Base-by-base conservation (phyloP, 2,888 invertebrate genomes). In the Himalopsyche kuldschensis region DNA sequence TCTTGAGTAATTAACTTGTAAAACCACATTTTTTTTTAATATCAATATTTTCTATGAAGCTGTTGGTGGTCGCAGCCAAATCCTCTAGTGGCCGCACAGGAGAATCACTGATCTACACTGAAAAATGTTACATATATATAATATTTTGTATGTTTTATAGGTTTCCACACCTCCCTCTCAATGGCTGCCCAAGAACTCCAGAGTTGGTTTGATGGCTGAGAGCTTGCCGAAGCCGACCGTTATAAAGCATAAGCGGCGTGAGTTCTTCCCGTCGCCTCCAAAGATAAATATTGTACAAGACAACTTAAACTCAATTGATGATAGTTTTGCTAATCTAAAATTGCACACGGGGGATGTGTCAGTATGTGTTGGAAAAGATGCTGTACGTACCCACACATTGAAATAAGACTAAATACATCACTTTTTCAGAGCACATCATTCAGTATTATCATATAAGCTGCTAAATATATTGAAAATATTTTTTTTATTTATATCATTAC, bases 281-380 rank as follows among this genome's bases (percentile, higher is more conserved):
- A 78, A 27, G 47, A 24, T 20, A 46, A 20, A 24, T 15, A 35
- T 3, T 24, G n/a, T 3, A 27, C 35, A 24, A 8, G 80, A 80
- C 15, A 27, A 35, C 11, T 20, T 27, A 2, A 48, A 8, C 30
- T 48, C 79, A 32, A 79, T 41, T 24, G 87, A 89, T 78, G 88
- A 87, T 8, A 90, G 90, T 85, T 87, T 90, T 75, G 90, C 89
- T 3, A 88, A 90, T 88, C 86, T 90, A 15, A 89, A 90, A 5
- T 79, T 90, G 20, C 88, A 89, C 77, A 89, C 90, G 1, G 90
- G 90, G 0, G 90, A 91, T 87, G 87, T 91, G 24, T 90, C 90
- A 0, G 83, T 90, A 69, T 90, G 90, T 75, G 89, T 90, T 1
- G 88, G 90, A 32, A 89, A 88, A 86, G 83, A 82, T 24, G 87